A percentile compares a stretch with the other conserved stretches of the same genome.
phyloP scores from a whole-genome alignment of 2,797 vertebrate species.

The Argentina silus region DNA sequence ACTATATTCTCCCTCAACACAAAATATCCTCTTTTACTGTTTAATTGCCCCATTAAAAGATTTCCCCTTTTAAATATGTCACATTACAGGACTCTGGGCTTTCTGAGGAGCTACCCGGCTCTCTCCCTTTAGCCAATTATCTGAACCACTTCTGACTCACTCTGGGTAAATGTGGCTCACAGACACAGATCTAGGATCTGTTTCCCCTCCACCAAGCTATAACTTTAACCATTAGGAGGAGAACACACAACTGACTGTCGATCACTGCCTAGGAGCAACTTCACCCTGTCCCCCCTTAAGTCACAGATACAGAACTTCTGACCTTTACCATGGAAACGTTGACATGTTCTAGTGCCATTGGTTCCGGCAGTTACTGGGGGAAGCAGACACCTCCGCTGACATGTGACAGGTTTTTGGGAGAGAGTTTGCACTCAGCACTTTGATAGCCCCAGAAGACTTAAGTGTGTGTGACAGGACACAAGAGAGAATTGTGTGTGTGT shows the following conservation, averaged over 20 bases:
- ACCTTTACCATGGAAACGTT: conserved; percentile 79
- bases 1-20: conserved; percentile 53
- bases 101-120: conserved; percentile 69
- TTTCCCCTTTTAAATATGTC: conserved; percentile 73
- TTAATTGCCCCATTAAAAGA: conserved; percentile 79
- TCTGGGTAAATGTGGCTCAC: conserved; percentile 56
- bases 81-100: conserved; percentile 69
- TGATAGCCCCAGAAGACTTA: conserved; percentile 72
- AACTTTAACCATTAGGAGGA: conserved; percentile 44
- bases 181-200: conserved; percentile 68
- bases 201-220: conserved; percentile 37
- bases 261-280: conserved; percentile 68
- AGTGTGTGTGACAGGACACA: conserved; percentile 72
- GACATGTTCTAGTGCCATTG: conserved; percentile 75
- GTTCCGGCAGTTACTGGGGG: conserved; percentile 66
- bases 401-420: conserved; percentile 72
- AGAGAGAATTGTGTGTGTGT: conserved; percentile 55
- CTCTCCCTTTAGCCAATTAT: conserved; percentile 69
- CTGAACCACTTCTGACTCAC: conserved; percentile 64
- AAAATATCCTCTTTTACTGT: conserved; percentile 63
- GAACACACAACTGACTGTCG: conserved; percentile 74
- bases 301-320: conserved; percentile 74
- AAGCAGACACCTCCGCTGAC: conserved; percentile 68
- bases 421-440: conserved; percentile 73
- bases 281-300: conserved; percentile 65